Base-by-base conservation (phyloP, 2,113 vertebrate genomes). In the Crypturellus undulatus region DNA sequence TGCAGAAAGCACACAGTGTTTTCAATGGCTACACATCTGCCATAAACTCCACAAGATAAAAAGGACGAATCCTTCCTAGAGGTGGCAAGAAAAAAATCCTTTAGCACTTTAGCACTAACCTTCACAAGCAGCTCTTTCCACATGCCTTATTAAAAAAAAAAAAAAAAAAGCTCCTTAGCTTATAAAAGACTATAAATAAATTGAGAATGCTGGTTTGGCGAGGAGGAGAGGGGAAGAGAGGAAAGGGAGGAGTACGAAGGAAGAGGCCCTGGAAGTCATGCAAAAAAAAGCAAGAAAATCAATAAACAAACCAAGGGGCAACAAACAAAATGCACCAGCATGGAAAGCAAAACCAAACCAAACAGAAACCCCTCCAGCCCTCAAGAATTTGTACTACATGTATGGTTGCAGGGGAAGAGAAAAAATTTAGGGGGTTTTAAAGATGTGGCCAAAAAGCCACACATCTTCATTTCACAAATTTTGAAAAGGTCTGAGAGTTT, bases 181-280 rank as follows among this genome's bases (percentile, higher is more conserved):
- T 49, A 49, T 21, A 21, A 93, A 95, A 91, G 80, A 79, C 76
- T 92, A 71, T 62, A 88, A 85, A 91, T 79, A 92, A 94, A 96
- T 18, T 51, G 77, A 87, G 87, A 87, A 81, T 69, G n/a, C 30
- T 87, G 60, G 56, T 85, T 90, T 45, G 36, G 89, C 58, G 43
- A 14, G 47, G 3, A 28, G 62, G 51, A 68, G 40, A 32, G n/a
- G 6, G 9, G 30, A 2, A 79, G 36, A 32, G 69, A 65, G 22
- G 25, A 54, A 72, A 80, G 45, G 51, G 73, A 92, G 52, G 24
- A 83, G 54, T 43, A 45, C 36, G 60, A 85, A 93, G 20, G 51
- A 68, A 93, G 77, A 96, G 72, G 88, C 87, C 83, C 69, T 90
- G 83, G 73, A 42, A 91, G 60, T 60, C 47, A 47, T 43, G 76